Evolutionary conservation across 2,797 vertebrate genomes (phyloP).

Genomic region (Psittacula derbiana): DNA sequence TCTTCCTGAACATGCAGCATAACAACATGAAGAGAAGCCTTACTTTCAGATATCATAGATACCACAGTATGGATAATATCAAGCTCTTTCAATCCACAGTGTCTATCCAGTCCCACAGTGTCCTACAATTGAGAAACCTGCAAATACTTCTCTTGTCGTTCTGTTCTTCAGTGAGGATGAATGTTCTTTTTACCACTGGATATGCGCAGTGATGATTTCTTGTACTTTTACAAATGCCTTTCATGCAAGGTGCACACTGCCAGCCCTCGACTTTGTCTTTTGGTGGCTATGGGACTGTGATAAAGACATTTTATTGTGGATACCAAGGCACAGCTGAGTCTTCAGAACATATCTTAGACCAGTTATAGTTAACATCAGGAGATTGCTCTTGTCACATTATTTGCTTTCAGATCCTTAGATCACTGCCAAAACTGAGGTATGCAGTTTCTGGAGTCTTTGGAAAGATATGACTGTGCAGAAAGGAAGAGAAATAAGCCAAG

Average conservation of each 20-base stretch:
- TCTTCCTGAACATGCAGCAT: not conserved
- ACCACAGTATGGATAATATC: not conserved
- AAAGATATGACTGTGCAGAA: conserved; percentile 52
- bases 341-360: conserved; percentile 18
- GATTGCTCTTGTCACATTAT: conserved; percentile 41
- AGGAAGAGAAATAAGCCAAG: conserved; percentile 14
- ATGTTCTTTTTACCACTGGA: not conserved
- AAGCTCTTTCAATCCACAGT: not conserved
- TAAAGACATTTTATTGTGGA: not conserved
- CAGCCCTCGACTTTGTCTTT: not conserved
- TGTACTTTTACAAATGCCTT: not conserved
- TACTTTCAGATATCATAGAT: not conserved
- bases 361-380: conserved; percentile 46
- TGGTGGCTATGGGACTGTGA: not conserved
- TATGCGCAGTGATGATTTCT: not conserved
- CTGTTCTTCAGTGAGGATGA: not conserved
- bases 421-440: conserved; percentile 45
- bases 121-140: not conserved
- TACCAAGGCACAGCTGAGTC: not conserved
- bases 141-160: not conserved
- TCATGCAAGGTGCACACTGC: not conserved
- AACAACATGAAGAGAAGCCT: not conserved
- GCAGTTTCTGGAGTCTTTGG: conserved; percentile 33
- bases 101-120: not conserved
- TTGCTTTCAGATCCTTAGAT: conserved; percentile 43